A percentile compares a stretch with the other conserved stretches of the same genome.
Conservation (phyloP, 2,888 invertebrate genomes). For the Platerodrilus igneus region DNA sequence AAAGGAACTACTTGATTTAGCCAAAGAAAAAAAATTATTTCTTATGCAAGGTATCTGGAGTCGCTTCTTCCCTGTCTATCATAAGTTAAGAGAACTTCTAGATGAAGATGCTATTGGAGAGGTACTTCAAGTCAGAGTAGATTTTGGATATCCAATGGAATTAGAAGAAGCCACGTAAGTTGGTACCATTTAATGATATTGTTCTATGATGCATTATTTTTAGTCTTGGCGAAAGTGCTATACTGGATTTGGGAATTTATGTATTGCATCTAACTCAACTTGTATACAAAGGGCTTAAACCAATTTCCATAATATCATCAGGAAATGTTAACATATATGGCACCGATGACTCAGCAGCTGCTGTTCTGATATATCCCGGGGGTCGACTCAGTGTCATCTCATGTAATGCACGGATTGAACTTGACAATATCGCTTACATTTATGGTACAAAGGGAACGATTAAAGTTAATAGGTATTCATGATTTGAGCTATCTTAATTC, state of each 20-base stretch:
- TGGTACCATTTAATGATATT: no score
- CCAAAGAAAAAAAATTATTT: slow-evolving; percentile 68
- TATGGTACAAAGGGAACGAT: slow-evolving; percentile 67
- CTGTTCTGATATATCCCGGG: slow-evolving; percentile 60
- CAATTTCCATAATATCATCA: slow-evolving; percentile 60
- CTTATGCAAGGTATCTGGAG: slow-evolving; percentile 92
- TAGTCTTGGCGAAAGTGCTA: slow-evolving; percentile 76
- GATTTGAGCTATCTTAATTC: slow-evolving; percentile 40
- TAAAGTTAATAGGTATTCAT: slow-evolving; percentile 48
- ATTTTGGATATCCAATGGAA: slow-evolving; percentile 62
- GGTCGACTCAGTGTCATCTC: slow-evolving; percentile 61
- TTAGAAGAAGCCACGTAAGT: slow-evolving; percentile 63
- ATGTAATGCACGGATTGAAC: slow-evolving; percentile 54
- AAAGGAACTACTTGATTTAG: slow-evolving; percentile 62
- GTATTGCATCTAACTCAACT: slow-evolving; percentile 66
- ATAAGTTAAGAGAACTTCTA: slow-evolving; percentile 63
- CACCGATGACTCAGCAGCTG: slow-evolving; percentile 64
- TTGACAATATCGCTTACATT: slow-evolving; percentile 62
- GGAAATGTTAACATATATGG: slow-evolving; percentile 69
- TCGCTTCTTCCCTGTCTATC: slow-evolving; percentile 74
- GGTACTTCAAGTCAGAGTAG: slow-evolving; percentile 60
- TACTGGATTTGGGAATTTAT: slow-evolving; percentile 75
- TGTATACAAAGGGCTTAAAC: slow-evolving; percentile 63
- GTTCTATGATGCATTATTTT: no score
- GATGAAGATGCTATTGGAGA: slow-evolving; percentile 65